These are phyloP conservation scores for Momotus momota DNA, from an alignment of 2,797 vertebrate genomes.

Conservation along the genomic window DNA sequence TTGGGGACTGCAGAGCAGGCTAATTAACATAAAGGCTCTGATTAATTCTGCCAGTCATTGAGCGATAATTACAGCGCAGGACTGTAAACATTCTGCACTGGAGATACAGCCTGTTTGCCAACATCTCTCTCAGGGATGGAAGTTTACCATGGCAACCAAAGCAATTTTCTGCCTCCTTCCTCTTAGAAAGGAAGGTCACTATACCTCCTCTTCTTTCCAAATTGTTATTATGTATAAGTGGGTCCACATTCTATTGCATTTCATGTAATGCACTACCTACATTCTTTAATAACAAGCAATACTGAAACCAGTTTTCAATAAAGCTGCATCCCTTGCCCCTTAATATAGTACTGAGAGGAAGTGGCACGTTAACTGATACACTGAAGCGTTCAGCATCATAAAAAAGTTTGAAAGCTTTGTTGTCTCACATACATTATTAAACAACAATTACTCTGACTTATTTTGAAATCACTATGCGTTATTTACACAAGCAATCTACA, in stretches of 20 bases:
- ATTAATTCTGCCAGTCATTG: slow-evolving; percentile 92
- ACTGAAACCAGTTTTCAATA: slow-evolving; percentile 68
- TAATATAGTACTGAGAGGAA: slow-evolving; percentile 51
- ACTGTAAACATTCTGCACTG: slow-evolving; percentile 84
- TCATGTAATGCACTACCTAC: slow-evolving; percentile 64
- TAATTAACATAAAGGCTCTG: slow-evolving; percentile 98
- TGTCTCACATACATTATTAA: not conserved
- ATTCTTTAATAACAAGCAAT: slow-evolving; percentile 68
- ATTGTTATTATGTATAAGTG: slow-evolving; percentile 72
- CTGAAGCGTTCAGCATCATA: slow-evolving; percentile 12
- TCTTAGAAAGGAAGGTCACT: slow-evolving; percentile 82
- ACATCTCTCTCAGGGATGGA: slow-evolving; percentile 83
- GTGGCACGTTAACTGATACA: not conserved
- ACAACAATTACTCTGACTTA: slow-evolving; percentile 19
- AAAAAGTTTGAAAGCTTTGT: slow-evolving; percentile 52
- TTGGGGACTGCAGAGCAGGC: slow-evolving; percentile 92
- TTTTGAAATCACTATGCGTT: not conserved
- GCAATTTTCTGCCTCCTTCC: slow-evolving; percentile 80
- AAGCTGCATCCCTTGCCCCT: slow-evolving; percentile 50
- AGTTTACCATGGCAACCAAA: slow-evolving; percentile 84
- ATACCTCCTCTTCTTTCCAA: slow-evolving; percentile 73
- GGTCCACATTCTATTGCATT: slow-evolving; percentile 65
- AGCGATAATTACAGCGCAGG: slow-evolving; percentile 85
- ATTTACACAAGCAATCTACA: not conserved
- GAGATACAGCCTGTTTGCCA: slow-evolving; percentile 86